Percentiles rank a stretch among this genome's conserved stretches.
These are phyloP conservation scores for Cossypha niveicapilla DNA, from an alignment of 2,797 vertebrate genomes.

Conservation along the genomic window DNA sequence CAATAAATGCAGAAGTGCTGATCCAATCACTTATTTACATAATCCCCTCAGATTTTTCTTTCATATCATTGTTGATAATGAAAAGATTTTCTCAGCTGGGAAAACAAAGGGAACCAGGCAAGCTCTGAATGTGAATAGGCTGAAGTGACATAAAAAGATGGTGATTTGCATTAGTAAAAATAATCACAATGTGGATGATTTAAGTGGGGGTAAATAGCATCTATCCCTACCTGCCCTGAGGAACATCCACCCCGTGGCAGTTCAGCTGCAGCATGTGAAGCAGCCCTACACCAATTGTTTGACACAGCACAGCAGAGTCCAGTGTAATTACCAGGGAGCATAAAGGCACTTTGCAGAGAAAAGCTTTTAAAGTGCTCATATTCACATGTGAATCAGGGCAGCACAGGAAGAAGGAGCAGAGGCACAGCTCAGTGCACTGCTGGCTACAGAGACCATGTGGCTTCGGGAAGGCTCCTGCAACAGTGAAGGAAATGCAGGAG, in stretches of 20 bases:
- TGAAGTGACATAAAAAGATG: neutral
- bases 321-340: neutral
- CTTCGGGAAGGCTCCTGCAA: neutral
- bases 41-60: constrained; percentile 29
- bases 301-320: neutral
- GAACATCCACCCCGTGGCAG: neutral
- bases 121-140: neutral
- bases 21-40: constrained; percentile 29
- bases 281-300: neutral
- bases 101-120: constrained; percentile 73
- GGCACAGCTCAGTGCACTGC: neutral
- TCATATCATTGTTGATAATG: neutral
- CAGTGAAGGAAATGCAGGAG: neutral
- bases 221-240: neutral
- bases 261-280: neutral
- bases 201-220: neutral
- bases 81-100: constrained; percentile 55
- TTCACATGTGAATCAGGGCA: neutral
- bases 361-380: neutral
- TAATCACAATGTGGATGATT: neutral
- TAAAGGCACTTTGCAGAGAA: neutral
- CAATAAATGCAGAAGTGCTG: constrained; percentile 2
- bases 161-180: constrained; percentile 9
- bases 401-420: neutral
- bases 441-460: neutral